These are phyloP conservation scores for Idaea biselata DNA, from an alignment of 2,888 invertebrate genomes.

Conservation along the genomic window DNA sequence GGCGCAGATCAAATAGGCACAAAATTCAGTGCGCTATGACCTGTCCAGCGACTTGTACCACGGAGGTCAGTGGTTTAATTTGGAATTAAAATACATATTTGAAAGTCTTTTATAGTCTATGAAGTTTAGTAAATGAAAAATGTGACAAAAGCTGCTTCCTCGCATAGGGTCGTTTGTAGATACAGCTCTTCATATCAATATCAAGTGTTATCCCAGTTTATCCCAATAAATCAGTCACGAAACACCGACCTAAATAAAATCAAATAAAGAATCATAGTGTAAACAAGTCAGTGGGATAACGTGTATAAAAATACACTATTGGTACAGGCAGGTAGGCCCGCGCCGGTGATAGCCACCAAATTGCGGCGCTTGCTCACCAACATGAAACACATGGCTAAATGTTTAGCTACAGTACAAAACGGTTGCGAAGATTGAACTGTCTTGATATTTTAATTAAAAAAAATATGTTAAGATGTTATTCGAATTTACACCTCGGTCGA, in stretches of 20 bases:
- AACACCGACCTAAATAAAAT: slow-evolving; percentile 28
- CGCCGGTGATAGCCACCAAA: slow-evolving; percentile 66
- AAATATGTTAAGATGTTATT: no score
- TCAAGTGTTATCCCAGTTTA: neutral
- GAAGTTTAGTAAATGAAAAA: no score
- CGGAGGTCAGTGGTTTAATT: no score
- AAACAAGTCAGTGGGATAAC: slow-evolving; percentile 43
- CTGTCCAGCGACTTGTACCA: no score
- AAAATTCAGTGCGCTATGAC: no score
- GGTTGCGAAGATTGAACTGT: neutral
- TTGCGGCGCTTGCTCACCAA: slow-evolving; percentile 64
- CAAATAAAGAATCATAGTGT: slow-evolving; percentile 30
- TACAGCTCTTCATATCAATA: neutral
- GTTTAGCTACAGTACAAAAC: slow-evolving; percentile 33
- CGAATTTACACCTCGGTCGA: no score
- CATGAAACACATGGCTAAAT: slow-evolving; percentile 66
- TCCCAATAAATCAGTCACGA: slow-evolving; percentile 15
- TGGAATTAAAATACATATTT: no score
- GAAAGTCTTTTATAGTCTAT: no score
- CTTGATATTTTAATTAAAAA: neutral
- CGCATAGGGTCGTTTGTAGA: neutral
- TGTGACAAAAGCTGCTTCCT: no score
- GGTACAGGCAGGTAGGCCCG: slow-evolving; percentile 54
- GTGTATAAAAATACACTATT: slow-evolving; percentile 58
- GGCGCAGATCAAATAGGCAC: no score